Conservation (phyloP, 2,113 vertebrate species). For the Chionis minor region DNA sequence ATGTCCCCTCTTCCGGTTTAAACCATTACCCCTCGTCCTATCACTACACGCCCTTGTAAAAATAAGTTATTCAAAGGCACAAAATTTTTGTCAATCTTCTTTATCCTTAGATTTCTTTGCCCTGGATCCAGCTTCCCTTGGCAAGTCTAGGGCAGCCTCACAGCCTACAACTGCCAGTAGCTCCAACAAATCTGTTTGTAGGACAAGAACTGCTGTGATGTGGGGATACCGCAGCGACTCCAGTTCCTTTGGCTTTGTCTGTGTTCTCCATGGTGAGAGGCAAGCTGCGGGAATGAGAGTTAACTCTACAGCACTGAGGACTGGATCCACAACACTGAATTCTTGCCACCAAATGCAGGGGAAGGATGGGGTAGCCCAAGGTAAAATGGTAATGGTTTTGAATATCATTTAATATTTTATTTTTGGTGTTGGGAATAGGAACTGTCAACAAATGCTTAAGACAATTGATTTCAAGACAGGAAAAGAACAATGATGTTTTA, state of each 20-base stretch:
- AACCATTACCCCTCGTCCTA: too few relatives aligned
- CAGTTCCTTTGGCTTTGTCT: background rate
- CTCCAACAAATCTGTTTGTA: background rate
- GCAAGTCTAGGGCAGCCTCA: background rate
- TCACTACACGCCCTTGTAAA: too few relatives aligned
- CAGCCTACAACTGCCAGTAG: background rate
- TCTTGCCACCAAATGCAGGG: background rate
- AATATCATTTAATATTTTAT: background rate
- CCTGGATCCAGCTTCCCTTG: background rate
- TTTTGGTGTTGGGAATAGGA: background rate
- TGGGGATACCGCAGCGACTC: background rate
- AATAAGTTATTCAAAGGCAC: background rate
- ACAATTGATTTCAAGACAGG: conserved; percentile 15
- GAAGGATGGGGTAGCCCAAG: background rate
- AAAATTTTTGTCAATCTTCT: background rate
- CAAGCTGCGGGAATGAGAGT: background rate
- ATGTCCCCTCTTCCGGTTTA: too few relatives aligned
- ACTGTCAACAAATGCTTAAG: background rate
- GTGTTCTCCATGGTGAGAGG: background rate
- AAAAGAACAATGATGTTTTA: background rate
- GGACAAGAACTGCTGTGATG: background rate
- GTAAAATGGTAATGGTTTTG: background rate
- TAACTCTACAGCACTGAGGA: background rate
- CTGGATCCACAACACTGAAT: background rate
- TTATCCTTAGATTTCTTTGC: background rate